These are phyloP conservation scores for Lipophrys pholis DNA, from an alignment of 2,113 vertebrate species.

Conservation along the genomic window DNA sequence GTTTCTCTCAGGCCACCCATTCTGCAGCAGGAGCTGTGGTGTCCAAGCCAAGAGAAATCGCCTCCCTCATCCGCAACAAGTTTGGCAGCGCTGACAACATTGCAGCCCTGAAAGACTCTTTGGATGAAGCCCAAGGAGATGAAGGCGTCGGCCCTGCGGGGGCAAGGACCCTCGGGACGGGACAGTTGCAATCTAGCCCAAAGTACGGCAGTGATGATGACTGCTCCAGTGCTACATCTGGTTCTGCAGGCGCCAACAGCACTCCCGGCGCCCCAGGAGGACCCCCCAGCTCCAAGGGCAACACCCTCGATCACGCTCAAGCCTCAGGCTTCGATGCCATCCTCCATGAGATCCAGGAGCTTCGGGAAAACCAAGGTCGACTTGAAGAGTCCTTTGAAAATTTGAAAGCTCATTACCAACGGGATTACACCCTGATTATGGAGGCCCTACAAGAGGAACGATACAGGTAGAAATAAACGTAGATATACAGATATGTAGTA, in stretches of 20 bases:
- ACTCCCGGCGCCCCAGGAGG: slow-evolving; percentile 89
- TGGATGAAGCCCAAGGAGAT: slow-evolving; percentile 92
- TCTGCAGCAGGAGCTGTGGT: slow-evolving; percentile 95
- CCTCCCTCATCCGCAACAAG: slow-evolving; percentile 92
- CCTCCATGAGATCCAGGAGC: slow-evolving; percentile 94
- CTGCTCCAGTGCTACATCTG: slow-evolving; percentile 96
- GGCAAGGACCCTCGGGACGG: slow-evolving; percentile 85
- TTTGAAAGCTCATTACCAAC: slow-evolving; percentile 93
- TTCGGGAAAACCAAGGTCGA: slow-evolving; percentile 90
- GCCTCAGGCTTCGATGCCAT: slow-evolving; percentile 91
- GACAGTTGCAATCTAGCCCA: slow-evolving; percentile 92
- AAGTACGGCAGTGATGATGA: slow-evolving; percentile 98
- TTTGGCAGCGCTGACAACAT: slow-evolving; percentile 99
- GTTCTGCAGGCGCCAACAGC: slow-evolving; percentile 95
- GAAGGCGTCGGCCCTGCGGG: slow-evolving; percentile 78
- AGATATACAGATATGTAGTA: too few relatives aligned
- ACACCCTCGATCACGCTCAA: slow-evolving; percentile 90
- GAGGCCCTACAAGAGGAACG: slow-evolving; percentile 94
- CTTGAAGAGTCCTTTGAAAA: slow-evolving; percentile 95
- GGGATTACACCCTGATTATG: slow-evolving; percentile 94
- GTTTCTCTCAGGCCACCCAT: slow-evolving; percentile 96
- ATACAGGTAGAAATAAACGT: slow-evolving; percentile 85
- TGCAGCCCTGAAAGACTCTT: slow-evolving; percentile 90
- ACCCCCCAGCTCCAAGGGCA: slow-evolving; percentile 92
- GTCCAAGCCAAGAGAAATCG: slow-evolving; percentile 95